phyloP scores from a whole-genome alignment of 1,140 invertebrate species.

The Heliconius hermathena region DNA sequence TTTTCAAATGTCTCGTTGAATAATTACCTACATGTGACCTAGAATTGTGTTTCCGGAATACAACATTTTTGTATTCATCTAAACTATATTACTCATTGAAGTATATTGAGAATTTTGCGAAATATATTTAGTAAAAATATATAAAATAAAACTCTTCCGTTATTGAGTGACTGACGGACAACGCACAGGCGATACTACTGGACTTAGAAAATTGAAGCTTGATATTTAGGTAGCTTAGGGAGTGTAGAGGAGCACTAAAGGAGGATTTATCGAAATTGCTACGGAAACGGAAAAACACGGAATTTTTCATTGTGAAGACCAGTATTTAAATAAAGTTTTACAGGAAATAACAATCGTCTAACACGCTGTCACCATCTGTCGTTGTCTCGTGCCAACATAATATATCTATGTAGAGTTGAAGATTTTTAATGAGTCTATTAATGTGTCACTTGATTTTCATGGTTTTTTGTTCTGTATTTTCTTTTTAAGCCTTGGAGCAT shows the following conservation, averaged over 20 bases:
- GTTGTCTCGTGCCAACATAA: not conserved
- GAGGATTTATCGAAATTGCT: too few species aligned
- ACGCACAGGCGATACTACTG: too few species aligned
- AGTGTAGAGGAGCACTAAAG: too few species aligned
- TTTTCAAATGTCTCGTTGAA: not conserved
- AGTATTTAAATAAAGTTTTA: not conserved
- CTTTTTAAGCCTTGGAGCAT: not conserved
- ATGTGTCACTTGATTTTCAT: not conserved
- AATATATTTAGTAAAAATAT: not conserved
- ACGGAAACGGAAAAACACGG: too few species aligned
- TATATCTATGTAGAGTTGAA: not conserved
- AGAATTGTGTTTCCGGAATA: not conserved
- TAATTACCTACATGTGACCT: not conserved
- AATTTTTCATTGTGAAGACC: too few species aligned
- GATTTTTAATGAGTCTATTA: not conserved
- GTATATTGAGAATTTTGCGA: not conserved
- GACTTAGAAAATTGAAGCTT: too few species aligned
- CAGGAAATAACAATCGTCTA: slow-evolving; percentile 1
- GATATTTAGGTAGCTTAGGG: too few species aligned
- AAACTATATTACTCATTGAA: not conserved
- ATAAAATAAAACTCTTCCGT: too few species aligned
- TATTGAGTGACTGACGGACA: too few species aligned
- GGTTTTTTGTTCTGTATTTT: not conserved
- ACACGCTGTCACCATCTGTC: not conserved
- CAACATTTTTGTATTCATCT: not conserved